Conservation (phyloP, 1,140 invertebrate species). For the Whitmania pigra region DNA sequence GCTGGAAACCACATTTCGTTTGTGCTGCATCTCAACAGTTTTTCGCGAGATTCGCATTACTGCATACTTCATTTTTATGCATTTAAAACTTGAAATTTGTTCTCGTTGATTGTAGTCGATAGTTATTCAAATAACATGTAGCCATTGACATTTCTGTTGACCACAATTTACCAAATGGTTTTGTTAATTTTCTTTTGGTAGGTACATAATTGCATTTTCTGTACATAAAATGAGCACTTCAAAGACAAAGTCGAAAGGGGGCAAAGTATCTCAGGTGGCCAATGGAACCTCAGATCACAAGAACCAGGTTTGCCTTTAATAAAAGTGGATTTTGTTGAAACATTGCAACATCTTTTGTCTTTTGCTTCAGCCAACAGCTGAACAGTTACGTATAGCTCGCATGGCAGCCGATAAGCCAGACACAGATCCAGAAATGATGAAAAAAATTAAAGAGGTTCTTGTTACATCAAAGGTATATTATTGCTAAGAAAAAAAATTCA, state of each 20-base stretch:
- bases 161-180: too few species aligned
- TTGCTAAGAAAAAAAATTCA: neutral
- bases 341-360: neutral
- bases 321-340: too few species aligned
- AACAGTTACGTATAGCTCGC: conserved; percentile 15
- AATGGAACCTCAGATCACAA: conserved; percentile 2
- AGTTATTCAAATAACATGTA: too few species aligned
- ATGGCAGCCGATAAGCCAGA: conserved; percentile 12
- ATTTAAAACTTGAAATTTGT: too few species aligned
- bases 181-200: too few species aligned
- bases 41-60: too few species aligned
- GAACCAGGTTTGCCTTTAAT: neutral
- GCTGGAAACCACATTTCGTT: too few species aligned
- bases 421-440: conserved; percentile 19
- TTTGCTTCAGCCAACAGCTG: conserved; percentile 7
- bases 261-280: conserved; percentile 2
- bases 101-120: too few species aligned
- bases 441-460: conserved; percentile 19
- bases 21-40: too few species aligned
- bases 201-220: too few species aligned
- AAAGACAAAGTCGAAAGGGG: conserved; percentile 10
- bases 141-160: too few species aligned
- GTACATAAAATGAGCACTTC: neutral
- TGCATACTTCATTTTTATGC: too few species aligned
- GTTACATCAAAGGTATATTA: neutral